These are phyloP conservation scores for Lasius platythorax DNA, from an alignment of 2,888 invertebrate genomes.

Conservation along the genomic window DNA sequence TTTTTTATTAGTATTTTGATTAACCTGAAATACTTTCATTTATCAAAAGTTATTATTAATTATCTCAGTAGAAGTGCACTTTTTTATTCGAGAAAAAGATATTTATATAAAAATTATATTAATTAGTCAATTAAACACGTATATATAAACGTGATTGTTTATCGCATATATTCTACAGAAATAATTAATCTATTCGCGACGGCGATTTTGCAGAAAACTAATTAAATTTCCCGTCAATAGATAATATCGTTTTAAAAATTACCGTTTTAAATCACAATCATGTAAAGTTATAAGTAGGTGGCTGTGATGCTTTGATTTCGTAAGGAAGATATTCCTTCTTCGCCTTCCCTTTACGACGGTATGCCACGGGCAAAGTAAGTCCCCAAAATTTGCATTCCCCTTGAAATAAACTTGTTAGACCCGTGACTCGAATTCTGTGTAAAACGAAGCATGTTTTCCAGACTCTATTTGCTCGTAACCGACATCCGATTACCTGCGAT, in stretches of 20 bases:
- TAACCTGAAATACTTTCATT: too few relatives aligned
- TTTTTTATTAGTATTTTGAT: too few relatives aligned
- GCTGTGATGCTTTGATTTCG: slow-evolving; percentile 30
- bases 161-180: not conserved
- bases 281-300: slow-evolving; percentile 18
- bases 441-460: slow-evolving; percentile 25
- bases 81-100: not conserved
- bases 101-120: not conserved
- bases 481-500: slow-evolving; percentile 12
- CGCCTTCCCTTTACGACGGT: not conserved
- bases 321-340: slow-evolving; percentile 10
- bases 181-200: slow-evolving; percentile 2
- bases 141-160: not conserved
- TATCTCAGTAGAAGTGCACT: not conserved
- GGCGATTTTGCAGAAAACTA: slow-evolving; percentile 8
- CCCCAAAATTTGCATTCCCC: slow-evolving; percentile 44
- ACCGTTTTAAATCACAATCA: not conserved
- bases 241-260: slow-evolving; percentile 13
- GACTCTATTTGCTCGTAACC: slow-evolving; percentile 25
- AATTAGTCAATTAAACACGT: not conserved
- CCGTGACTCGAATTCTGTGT: slow-evolving; percentile 32
- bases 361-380: not conserved
- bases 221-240: slow-evolving; percentile 19
- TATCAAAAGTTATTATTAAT: too few relatives aligned
- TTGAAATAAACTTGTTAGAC: slow-evolving; percentile 46